These are phyloP conservation scores for Mionectes macconnelli DNA, from an alignment of 2,113 vertebrate genomes.

Conservation along the genomic window DNA sequence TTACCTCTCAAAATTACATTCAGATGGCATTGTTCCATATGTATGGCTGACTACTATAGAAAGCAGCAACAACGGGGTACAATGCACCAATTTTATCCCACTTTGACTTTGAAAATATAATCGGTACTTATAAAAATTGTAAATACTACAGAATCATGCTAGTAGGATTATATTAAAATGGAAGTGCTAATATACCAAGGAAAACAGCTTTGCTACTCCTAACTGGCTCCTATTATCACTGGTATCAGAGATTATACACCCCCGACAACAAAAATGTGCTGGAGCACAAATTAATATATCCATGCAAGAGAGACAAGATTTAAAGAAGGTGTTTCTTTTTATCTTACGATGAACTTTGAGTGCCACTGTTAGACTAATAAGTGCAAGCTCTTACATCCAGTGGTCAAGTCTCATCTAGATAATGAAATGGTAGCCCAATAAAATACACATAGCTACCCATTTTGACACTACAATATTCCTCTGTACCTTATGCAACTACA, in stretches of 20 bases:
- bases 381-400: neutral
- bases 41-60: slow-evolving; percentile 70
- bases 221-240: slow-evolving; percentile 68
- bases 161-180: slow-evolving; percentile 76
- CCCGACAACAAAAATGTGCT: slow-evolving; percentile 56
- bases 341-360: neutral
- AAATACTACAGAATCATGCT: slow-evolving; percentile 75
- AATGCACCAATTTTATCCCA: slow-evolving; percentile 79
- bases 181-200: slow-evolving; percentile 71
- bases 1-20: slow-evolving; percentile 76
- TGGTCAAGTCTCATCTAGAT: neutral
- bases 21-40: slow-evolving; percentile 73
- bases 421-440: neutral
- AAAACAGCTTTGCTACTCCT: slow-evolving; percentile 72
- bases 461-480: neutral
- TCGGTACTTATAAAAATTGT: slow-evolving; percentile 75
- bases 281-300: slow-evolving; percentile 25
- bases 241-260: slow-evolving; percentile 71
- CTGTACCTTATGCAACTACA: neutral
- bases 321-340: slow-evolving; percentile 4
- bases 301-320: slow-evolving; percentile 21
- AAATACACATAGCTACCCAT: neutral
- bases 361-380: neutral
- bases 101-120: slow-evolving; percentile 80
- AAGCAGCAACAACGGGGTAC: slow-evolving; percentile 65